phyloP scores from a whole-genome alignment of 2,888 invertebrate species.

The Gisinianus flammeolus region DNA sequence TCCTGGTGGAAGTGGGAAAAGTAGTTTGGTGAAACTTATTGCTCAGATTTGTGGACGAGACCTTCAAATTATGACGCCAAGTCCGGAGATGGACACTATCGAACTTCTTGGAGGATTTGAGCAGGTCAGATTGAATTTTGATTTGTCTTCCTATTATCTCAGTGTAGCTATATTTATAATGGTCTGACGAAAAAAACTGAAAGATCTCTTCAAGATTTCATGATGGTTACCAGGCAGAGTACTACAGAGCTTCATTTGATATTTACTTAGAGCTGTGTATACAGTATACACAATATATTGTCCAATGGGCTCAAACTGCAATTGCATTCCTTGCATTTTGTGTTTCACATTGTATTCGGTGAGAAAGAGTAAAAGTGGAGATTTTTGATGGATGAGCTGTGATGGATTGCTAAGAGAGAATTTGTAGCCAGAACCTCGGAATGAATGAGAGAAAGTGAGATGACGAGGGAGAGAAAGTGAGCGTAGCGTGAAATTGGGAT shows the following conservation, averaged over 20 bases:
- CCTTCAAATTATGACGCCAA: conserved; percentile 79
- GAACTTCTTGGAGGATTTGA: conserved; percentile 97
- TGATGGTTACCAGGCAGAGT: too few relatives aligned
- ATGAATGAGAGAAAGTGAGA: not conserved
- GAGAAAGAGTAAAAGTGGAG: not conserved
- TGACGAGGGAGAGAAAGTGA: not conserved
- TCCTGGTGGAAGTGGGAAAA: conserved; percentile 78
- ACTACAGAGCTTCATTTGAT: too few relatives aligned
- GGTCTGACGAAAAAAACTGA: too few relatives aligned
- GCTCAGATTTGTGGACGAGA: conserved; percentile 77
- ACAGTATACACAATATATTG: too few relatives aligned
- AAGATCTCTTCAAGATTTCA: too few relatives aligned
- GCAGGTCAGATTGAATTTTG: conserved; percentile 70
- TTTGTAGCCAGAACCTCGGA: not conserved
- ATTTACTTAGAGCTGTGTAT: too few relatives aligned
- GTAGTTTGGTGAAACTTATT: conserved; percentile 75
- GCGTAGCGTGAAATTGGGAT: not conserved
- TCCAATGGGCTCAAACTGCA: not conserved
- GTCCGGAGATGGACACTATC: conserved; percentile 91
- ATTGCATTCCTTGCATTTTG: not conserved
- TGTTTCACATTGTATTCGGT: not conserved
- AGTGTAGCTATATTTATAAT: not conserved
- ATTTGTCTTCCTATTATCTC: too few relatives aligned
- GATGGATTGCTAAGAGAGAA: not conserved
- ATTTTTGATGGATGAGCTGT: conserved; percentile 11